These are phyloP conservation scores for Seriola dumerili DNA, from an alignment of 2,113 vertebrate genomes.

Conservation along the genomic window DNA sequence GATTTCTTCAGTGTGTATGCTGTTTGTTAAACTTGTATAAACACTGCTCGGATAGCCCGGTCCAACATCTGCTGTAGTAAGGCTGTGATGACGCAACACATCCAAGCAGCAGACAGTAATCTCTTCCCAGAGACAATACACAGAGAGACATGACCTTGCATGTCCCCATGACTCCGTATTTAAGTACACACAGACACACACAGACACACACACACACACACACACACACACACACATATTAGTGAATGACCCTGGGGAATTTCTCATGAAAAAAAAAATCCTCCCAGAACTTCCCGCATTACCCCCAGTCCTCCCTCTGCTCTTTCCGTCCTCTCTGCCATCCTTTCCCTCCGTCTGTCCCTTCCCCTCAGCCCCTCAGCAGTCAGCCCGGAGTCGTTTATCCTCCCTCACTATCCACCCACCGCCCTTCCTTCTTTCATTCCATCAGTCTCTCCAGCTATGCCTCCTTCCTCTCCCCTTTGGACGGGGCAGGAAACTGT, in stretches of 20 bases:
- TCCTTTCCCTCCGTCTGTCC: constrained; percentile 3
- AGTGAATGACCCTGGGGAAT: constrained; percentile 24
- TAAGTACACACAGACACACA: neutral
- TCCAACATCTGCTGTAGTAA: constrained; percentile 61
- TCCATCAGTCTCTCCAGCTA: constrained; percentile 4
- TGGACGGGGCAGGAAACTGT: constrained; percentile 55
- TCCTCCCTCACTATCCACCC: neutral
- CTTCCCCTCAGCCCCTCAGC: neutral
- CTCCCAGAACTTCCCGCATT: constrained; percentile 42
- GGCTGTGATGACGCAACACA: constrained; percentile 55
- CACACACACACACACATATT: constrained; percentile 11
- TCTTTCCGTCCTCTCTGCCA: constrained; percentile 15
- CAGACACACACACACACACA: constrained; percentile 4
- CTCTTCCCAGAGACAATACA: constrained; percentile 67
- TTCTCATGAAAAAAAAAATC: constrained; percentile 25
- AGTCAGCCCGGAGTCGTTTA: neutral
- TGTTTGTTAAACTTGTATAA: constrained; percentile 55
- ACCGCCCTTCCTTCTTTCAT: neutral
- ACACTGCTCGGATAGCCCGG: constrained; percentile 17
- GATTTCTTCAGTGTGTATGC: constrained; percentile 17
- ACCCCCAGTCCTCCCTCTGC: constrained; percentile 4
- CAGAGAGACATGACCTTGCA: constrained; percentile 62
- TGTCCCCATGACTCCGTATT: constrained; percentile 46
- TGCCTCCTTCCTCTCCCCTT: constrained; percentile 20
- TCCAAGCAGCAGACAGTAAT: constrained; percentile 54